Base-by-base conservation (phyloP, 2,888 invertebrate species). In the Aphodius sticticus region DNA sequence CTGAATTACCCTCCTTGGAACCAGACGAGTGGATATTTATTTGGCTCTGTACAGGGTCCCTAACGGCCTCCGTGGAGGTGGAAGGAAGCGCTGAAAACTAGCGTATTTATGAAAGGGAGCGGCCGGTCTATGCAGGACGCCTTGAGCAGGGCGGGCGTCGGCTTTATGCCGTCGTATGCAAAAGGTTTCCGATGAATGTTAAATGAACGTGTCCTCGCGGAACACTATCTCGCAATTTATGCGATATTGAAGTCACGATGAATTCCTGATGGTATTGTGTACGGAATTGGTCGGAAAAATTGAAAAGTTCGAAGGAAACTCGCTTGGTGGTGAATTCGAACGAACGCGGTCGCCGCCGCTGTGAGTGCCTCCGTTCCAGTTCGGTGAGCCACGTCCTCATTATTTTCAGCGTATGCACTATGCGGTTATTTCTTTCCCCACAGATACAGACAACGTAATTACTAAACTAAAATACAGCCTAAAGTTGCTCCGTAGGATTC, bases 141-240 rank as follows among this genome's bases (percentile, higher is more conserved):
- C 53, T 53, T 12, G 12, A 53, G 53, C 53, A 53, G 53, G 53
- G 53, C 12, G 9, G 35, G 74, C 36, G 35, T 74, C 74, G 74
- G 37, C 35, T 74, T 74, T 35, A 37, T 37, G 74, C 74, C 7
- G 6, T n/a, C 74, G 74, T 74, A 53, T 53, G 53, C 53, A 74
- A 35, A 74, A 35, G 74, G 36, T n/a, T 35, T n/a, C 74, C 74
- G 74, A 74, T 74, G 74, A 74, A 74, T 74, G 74, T 74, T 74
- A 74, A 36, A 74, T 74, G 74, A 74, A 74, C 74, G 74, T 15
- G 74, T 74, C 74, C 74, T 53, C 74, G 74, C 36, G 74, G 74
- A 74, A 74, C 74, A 74, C 74, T 74, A 74, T 74, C 74, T 35
- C 36, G 74, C 74, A 74, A 74, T 74, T 74, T 74, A 74, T 74